Conservation (phyloP, 2,797 vertebrate species). For the Neomorphus geoffroyi region DNA sequence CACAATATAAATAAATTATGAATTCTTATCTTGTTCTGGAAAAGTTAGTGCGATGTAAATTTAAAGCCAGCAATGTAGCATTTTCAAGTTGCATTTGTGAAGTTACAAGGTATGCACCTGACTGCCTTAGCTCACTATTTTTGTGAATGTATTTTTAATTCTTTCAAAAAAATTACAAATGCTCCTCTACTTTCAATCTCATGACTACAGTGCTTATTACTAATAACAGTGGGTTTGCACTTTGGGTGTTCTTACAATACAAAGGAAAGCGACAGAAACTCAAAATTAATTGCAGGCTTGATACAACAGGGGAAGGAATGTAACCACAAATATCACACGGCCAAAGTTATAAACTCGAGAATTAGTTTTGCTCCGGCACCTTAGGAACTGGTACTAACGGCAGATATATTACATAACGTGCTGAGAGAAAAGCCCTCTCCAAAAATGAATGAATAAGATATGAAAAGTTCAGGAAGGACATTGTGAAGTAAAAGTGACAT, state of each 20-base stretch:
- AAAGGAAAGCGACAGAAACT: neutral
- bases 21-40: slow-evolving; percentile 38
- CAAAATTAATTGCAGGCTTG: neutral
- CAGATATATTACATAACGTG: neutral
- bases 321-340: neutral
- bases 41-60: slow-evolving; percentile 36
- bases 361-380: neutral
- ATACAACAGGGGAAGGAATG: neutral
- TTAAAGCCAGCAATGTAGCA: slow-evolving; percentile 4
- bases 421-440: neutral
- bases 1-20: slow-evolving; percentile 55
- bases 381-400: neutral
- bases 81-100: neutral
- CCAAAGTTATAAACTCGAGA: neutral
- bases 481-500: neutral
- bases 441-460: neutral
- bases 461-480: neutral
- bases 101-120: neutral
- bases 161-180: neutral
- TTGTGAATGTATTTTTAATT: neutral
- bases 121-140: neutral
- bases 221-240: neutral
- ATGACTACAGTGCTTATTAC: neutral
- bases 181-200: neutral
- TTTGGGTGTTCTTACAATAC: neutral